Percentiles rank a stretch among this genome's conserved stretches.
Evolutionary conservation across 2,888 invertebrate species (phyloP).

Genomic region (Hypselothyrea guttata): DNA sequence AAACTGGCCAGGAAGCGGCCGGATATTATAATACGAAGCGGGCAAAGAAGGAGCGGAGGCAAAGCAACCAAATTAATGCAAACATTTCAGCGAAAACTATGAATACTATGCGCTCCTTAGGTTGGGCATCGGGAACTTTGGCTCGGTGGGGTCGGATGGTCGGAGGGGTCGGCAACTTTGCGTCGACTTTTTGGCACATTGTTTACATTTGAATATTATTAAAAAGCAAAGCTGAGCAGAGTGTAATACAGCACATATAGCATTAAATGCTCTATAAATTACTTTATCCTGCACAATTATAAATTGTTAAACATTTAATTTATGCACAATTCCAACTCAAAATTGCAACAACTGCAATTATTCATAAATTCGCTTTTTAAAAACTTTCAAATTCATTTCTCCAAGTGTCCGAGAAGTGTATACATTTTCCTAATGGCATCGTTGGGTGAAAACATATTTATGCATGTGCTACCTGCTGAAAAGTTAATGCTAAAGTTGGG

Average conservation of each 20-base stretch:
- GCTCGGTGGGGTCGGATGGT: background rate
- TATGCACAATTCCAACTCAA: too few species aligned
- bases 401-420: too few species aligned
- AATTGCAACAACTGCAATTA: too few species aligned
- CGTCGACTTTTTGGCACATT: slow-evolving; percentile 33
- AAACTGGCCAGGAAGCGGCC: slow-evolving; percentile 28
- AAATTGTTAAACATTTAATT: too few species aligned
- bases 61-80: slow-evolving; percentile 56
- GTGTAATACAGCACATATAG: background rate
- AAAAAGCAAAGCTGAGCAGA: slow-evolving; percentile 17
- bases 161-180: slow-evolving; percentile 23
- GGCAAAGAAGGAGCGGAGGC: background rate
- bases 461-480: too few species aligned
- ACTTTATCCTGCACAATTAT: too few species aligned
- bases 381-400: too few species aligned
- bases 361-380: too few species aligned
- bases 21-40: slow-evolving; percentile 52
- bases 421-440: too few species aligned
- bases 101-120: slow-evolving; percentile 10
- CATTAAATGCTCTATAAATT: slow-evolving; percentile 7
- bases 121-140: background rate
- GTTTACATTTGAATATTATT: slow-evolving; percentile 55
- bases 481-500: too few species aligned
- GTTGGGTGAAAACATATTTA: too few species aligned
- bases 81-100: slow-evolving; percentile 47